These are phyloP conservation scores for Microctonus hyperodae DNA, from an alignment of 2,888 invertebrate genomes.

Conservation along the genomic window DNA sequence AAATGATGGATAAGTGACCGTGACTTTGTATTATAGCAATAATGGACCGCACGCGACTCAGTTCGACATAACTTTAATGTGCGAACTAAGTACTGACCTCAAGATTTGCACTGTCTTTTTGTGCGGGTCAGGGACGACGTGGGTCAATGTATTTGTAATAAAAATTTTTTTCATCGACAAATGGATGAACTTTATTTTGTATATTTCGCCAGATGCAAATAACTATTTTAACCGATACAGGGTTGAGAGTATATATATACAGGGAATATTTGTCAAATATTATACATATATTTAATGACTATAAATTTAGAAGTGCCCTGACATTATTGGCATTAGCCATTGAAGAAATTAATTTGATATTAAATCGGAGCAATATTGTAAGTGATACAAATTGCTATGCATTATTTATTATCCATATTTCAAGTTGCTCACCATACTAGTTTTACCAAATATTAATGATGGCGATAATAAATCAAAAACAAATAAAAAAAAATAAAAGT, in stretches of 20 bases:
- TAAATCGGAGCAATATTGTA: not conserved
- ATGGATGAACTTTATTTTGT: not conserved
- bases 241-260: constrained; percentile 18
- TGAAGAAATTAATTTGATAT: constrained; percentile 12
- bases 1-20: constrained; percentile 14
- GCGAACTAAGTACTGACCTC: constrained; percentile 16
- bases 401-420: constrained; percentile 1
- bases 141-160: not conserved
- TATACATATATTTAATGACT: not conserved
- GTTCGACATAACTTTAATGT: constrained; percentile 6
- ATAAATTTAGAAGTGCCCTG: not conserved
- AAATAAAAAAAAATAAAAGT: not conserved
- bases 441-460: constrained; percentile 12
- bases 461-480: not conserved
- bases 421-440: constrained; percentile 8
- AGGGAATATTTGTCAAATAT: constrained; percentile 15
- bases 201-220: not conserved
- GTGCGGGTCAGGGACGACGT: not conserved
- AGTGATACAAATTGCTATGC: not conserved
- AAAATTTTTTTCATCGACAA: not conserved
- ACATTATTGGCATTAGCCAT: not conserved
- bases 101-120: not conserved
- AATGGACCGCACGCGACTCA: not conserved
- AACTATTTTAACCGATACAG: constrained; percentile 15
- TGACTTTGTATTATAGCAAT: constrained; percentile 27